Evolutionary conservation across 2,113 vertebrate genomes (phyloP).

Genomic region (Sturnus vulgaris): DNA sequence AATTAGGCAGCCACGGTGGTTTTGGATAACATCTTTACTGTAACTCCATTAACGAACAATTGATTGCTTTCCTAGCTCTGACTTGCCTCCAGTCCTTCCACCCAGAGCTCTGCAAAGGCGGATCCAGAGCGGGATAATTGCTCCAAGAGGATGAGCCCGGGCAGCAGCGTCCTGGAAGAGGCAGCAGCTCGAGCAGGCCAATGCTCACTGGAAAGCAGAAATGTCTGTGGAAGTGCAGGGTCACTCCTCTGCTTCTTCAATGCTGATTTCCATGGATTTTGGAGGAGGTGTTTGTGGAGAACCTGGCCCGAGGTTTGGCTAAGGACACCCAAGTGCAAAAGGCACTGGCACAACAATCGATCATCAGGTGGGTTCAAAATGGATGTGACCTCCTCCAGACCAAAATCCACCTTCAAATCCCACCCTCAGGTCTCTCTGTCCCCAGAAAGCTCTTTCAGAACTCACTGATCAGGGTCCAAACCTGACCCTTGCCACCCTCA

Average conservation of each 20-base stretch:
- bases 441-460: neutral
- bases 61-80: slow-evolving; percentile 23
- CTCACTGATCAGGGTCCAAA: neutral
- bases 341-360: neutral
- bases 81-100: neutral
- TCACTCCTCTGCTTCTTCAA: neutral
- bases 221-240: no score
- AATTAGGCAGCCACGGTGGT: slow-evolving; percentile 54
- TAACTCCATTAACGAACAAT: slow-evolving; percentile 52
- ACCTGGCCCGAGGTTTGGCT: accelerated
- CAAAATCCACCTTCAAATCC: neutral
- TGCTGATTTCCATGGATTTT: neutral
- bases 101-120: neutral
- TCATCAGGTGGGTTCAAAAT: neutral
- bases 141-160: accelerated
- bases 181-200: neutral
- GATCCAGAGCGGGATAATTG: neutral
- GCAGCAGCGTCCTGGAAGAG: neutral
- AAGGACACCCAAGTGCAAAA: neutral
- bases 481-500: neutral
- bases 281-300: neutral
- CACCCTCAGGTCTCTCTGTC: neutral
- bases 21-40: slow-evolving; percentile 61
- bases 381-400: neutral
- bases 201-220: accelerated